A percentile compares a stretch with the other conserved stretches of the same genome.
These are phyloP conservation scores for Scaptomyza hsui DNA, from an alignment of 1,140 invertebrate species.

Conservation along the genomic window DNA sequence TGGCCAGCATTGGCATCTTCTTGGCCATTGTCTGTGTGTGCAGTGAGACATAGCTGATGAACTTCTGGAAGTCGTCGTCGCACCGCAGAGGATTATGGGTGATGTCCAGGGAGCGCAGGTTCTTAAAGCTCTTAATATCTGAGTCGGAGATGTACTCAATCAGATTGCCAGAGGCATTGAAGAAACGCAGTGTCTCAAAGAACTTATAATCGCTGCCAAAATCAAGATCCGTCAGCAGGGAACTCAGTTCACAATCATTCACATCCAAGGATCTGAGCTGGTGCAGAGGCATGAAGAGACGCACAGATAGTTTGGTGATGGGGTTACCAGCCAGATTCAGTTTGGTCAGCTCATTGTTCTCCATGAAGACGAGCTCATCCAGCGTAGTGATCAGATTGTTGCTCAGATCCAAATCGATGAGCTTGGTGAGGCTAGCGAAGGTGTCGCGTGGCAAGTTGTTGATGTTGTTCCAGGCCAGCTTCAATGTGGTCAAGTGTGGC, in stretches of 20 bases:
- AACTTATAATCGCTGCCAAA: constrained; percentile 74
- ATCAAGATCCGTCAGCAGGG: constrained; percentile 86
- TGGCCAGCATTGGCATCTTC: constrained; percentile 84
- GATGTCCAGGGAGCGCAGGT: constrained; percentile 87
- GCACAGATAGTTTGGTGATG: constrained; percentile 87
- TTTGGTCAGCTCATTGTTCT: constrained; percentile 87
- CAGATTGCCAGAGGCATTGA: constrained; percentile 86
- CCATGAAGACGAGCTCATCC: constrained; percentile 86
- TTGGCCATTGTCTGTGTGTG: constrained; percentile 85
- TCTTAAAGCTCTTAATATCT: constrained; percentile 86
- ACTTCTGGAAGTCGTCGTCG: constrained; percentile 85
- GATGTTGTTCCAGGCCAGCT: constrained; percentile 87
- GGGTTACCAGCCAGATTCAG: constrained; percentile 89
- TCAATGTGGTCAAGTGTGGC: constrained; percentile 87
- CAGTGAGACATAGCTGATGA: constrained; percentile 86
- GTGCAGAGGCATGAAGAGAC: constrained; percentile 87
- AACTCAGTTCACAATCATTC: constrained; percentile 87
- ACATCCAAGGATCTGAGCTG: constrained; percentile 87
- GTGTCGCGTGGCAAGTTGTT: constrained; percentile 83
- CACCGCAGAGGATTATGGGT: constrained; percentile 88
- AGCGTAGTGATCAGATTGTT: constrained; percentile 87
- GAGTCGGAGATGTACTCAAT: constrained; percentile 85
- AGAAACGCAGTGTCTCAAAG: constrained; percentile 85
- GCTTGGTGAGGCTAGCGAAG: constrained; percentile 84
- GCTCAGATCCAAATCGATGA: constrained; percentile 89